Evolutionary conservation across 2,113 vertebrate genomes (phyloP).

Genomic region (Etia nguti): DNA sequence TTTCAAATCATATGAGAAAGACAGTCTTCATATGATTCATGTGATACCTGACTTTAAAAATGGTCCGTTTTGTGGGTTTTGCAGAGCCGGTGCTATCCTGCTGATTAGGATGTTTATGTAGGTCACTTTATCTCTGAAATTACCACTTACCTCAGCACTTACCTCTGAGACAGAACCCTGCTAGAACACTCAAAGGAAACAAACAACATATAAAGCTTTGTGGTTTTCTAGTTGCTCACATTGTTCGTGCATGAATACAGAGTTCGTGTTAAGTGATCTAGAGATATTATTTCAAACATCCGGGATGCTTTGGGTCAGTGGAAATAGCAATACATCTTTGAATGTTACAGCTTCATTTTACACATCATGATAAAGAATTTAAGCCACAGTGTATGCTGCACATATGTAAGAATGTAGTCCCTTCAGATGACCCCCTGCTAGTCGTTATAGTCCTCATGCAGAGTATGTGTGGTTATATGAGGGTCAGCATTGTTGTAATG

Average conservation of each 20-base stretch:
- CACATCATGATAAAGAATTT: neutral
- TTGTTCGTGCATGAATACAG: neutral
- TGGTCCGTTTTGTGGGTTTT: neutral
- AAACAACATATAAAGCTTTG: neutral
- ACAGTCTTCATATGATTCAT: neutral
- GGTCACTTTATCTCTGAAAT: conserved; percentile 8
- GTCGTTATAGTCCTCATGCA: neutral
- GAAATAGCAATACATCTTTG: neutral
- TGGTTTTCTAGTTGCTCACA: conserved; percentile 6
- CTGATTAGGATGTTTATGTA: conserved; percentile 5
- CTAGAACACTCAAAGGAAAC: neutral
- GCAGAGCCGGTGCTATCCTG: neutral
- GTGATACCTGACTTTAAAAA: neutral
- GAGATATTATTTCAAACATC: neutral
- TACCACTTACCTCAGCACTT: neutral
- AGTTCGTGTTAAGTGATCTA: neutral
- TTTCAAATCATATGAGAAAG: neutral
- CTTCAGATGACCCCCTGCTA: neutral
- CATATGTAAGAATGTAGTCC: neutral
- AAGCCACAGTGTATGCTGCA: neutral
- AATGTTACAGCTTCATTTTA: neutral
- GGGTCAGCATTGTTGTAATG: neutral
- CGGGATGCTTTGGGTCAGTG: neutral
- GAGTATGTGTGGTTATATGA: neutral
- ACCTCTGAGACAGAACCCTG: neutral